Base-by-base conservation (phyloP, 2,113 vertebrate genomes). In the Rhagologus leucostigma region DNA sequence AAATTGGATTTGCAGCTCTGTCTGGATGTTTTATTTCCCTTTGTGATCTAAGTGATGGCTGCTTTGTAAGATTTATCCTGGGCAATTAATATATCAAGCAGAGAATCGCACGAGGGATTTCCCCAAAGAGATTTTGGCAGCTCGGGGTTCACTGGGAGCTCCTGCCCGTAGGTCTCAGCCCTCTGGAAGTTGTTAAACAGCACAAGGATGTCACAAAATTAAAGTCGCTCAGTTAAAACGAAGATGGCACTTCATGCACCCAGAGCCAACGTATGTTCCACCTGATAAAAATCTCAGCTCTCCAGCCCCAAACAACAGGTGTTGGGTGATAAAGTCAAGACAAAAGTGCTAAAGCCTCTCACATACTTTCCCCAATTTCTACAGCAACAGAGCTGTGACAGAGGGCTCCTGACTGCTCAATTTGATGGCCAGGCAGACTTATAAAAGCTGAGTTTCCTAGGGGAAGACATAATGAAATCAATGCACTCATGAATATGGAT, bases 401-500 rank as follows among this genome's bases (percentile, higher is more conserved):
- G 96, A 96, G 97, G 95, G 95, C 96, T 98, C 74, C 96, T 97
- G 95, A 97, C 96, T 97, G 98, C 96, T 98, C 97, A 95, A 79
- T 97, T 96, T 96, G 97, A 98, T 77, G 91, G 97, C 97, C 97
- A 90, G 91, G 84, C 84, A 93, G 95, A 95, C 92, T 97, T 95
- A 97, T 74, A 97, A 89, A 96, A 97, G 96, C 97, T 83, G 87
- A 92, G 95, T 96, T 97, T 98, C 98, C 97, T 95, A 95, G 95
- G 97, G 97, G 97, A 97, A 60, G 73, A 10, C 92, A 97, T 93
- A 97, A 97, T 96, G 98, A 96, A 97, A 97, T 96, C 94, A 97
- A 97, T 89, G 91, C 78, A 23, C 90, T 98, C 97, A 98, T 98
- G 98, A 98, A 98, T 98, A 98, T 98, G 96, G 63, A 98, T 98